Evolutionary conservation across 2,888 invertebrate species (phyloP), one percentile per base, ranked within the genome.

Genomic region (Drosophila rubida): DNA sequence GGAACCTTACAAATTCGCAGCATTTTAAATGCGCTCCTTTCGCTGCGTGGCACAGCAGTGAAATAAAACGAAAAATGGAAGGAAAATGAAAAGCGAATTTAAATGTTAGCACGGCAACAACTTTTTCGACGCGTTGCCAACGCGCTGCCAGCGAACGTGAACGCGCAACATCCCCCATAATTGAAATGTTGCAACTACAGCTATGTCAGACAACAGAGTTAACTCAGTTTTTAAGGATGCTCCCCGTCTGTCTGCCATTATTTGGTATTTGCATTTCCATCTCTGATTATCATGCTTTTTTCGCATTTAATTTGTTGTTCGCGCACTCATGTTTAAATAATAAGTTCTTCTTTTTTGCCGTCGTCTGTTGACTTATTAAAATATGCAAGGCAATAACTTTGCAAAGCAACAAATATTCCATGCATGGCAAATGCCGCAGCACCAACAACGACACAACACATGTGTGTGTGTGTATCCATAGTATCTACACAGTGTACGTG

Each of bases 351-450:
- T 57, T 16, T 39, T 19, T 27, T 48, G 35, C 48, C 19, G 46
- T 25, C 35, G 44, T 8, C 6, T 37, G 27, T 14, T 16, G 61
- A 49, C 60, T 65, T 53, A 53, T 49, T 65, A 35, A 75, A 69
- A 61, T 82, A 70, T 80, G 65, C 73, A 66, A 41, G 48, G 69
- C 67, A 58, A 64, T 69, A 67, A 59, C 50, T 70, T 76, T 60
- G 45, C 23, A 48, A 64, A 73, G 60, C 66, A 63, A 70, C 82
- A 83, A 78, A 71, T 86, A 82, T 82, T 86, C 82, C 82, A 86
- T 82, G 86, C 82, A 82, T 82, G 68, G 23, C 74, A 83, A 82
- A 78, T 75, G 68, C n/a, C n/a, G n/a, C n/a, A n/a, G n/a, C n/a
- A n/a, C n/a, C n/a, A n/a, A n/a, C n/a, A n/a, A n/a, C 59, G 49